These are phyloP conservation scores for Chloroceryle inda DNA, from an alignment of 2,797 vertebrate genomes.

Conservation along the genomic window DNA sequence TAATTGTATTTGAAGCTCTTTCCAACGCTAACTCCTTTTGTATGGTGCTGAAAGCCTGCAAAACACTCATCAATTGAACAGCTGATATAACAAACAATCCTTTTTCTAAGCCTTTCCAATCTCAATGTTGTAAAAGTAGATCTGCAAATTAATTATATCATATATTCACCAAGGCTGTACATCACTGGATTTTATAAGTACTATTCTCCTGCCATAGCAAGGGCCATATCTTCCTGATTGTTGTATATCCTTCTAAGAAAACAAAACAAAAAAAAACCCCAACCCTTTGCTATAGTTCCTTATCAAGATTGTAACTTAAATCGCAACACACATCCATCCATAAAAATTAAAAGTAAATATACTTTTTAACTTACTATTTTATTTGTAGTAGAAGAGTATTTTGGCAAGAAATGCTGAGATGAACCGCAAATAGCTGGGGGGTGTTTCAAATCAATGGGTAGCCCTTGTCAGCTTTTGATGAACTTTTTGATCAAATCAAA, in stretches of 20 bases:
- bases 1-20: conserved; percentile 58
- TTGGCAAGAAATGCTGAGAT: not conserved
- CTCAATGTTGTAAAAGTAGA: not conserved
- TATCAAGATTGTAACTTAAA: not conserved
- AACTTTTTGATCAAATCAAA: not conserved
- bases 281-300: not conserved
- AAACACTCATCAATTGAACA: conserved; percentile 37
- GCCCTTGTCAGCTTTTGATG: not conserved
- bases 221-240: not conserved
- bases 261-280: not conserved
- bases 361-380: not conserved
- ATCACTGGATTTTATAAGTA: not conserved
- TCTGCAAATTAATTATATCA: not conserved
- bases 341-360: not conserved
- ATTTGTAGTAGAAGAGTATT: not conserved
- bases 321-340: not conserved
- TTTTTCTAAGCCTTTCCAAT: not conserved
- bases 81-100: conserved; percentile 32
- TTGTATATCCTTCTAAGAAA: not conserved
- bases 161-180: not conserved
- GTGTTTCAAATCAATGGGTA: not conserved
- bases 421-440: not conserved
- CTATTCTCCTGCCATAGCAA: not conserved
- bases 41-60: conserved; percentile 15
- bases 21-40: conserved; percentile 37